phyloP scores from a whole-genome alignment of 2,797 vertebrate species.

The Argentina silus region DNA sequence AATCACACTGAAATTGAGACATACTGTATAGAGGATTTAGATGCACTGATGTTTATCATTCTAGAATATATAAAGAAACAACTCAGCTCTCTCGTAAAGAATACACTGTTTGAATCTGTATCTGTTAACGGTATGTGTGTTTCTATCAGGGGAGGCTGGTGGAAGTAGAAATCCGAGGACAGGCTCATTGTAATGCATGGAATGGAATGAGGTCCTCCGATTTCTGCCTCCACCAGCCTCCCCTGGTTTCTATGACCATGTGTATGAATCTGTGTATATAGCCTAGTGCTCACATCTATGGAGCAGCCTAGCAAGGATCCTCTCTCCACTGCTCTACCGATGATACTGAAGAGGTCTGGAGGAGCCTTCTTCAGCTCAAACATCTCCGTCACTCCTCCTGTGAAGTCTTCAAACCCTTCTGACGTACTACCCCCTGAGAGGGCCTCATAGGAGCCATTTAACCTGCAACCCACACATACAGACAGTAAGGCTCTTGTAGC shows the following conservation, averaged over 20 bases:
- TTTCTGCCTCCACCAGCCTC: too few relatives aligned
- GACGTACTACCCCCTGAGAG: constrained; percentile 83
- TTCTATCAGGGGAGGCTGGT: too few relatives aligned
- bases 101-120: too few relatives aligned
- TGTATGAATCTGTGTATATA: background rate
- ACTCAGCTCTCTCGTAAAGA: too few relatives aligned
- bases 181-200: too few relatives aligned
- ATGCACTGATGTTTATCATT: too few relatives aligned
- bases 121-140: too few relatives aligned
- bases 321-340: constrained; percentile 80
- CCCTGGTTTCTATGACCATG: background rate
- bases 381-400: constrained; percentile 85
- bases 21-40: too few relatives aligned
- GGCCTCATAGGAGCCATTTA: constrained; percentile 84
- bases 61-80: too few relatives aligned
- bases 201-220: too few relatives aligned
- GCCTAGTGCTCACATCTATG: constrained; percentile 77
- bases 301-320: constrained; percentile 84
- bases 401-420: constrained; percentile 86
- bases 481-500: background rate
- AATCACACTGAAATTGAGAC: too few relatives aligned
- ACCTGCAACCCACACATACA: constrained; percentile 55
- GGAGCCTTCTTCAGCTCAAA: constrained; percentile 80
- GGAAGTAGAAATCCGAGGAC: too few relatives aligned
- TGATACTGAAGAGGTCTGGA: constrained; percentile 76